phyloP scores from a whole-genome alignment of 2,888 invertebrate genomes.

The Melieria picta region DNA sequence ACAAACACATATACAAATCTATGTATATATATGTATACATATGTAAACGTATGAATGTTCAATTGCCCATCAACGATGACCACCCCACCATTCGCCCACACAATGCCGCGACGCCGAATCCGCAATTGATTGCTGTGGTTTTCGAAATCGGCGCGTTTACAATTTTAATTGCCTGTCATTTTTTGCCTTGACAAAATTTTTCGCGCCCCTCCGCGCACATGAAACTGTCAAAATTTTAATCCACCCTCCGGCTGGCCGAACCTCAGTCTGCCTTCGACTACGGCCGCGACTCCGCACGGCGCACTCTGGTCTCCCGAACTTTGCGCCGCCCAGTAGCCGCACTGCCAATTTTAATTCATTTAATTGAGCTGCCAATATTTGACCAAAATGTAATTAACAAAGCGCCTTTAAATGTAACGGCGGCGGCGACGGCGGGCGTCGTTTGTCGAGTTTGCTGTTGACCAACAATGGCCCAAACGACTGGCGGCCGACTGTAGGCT shows the following conservation, averaged over 20 bases:
- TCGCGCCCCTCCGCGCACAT: background rate
- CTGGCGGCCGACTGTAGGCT: too few species aligned
- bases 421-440: too few species aligned
- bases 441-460: too few species aligned
- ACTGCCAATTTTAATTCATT: slow-evolving; percentile 53
- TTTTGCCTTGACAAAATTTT: background rate
- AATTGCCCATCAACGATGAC: too few species aligned
- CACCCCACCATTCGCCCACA: too few species aligned
- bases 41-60: too few species aligned
- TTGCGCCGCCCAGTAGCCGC: background rate
- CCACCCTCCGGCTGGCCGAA: background rate
- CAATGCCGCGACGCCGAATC: too few species aligned
- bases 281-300: too few species aligned
- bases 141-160: slow-evolving; percentile 7
- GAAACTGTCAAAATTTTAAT: background rate
- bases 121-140: slow-evolving; percentile 25
- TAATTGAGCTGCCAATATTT: slow-evolving; percentile 63
- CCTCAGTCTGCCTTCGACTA: background rate
- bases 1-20: too few species aligned
- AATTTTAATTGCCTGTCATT: slow-evolving; percentile 32
- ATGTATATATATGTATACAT: too few species aligned
- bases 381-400: slow-evolving; percentile 63
- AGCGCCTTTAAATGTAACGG: slow-evolving; percentile 32
- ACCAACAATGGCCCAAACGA: too few species aligned
- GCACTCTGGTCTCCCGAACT: background rate